phyloP scores from a whole-genome alignment of 1,140 invertebrate genomes.

The Saxidomus purpurata region DNA sequence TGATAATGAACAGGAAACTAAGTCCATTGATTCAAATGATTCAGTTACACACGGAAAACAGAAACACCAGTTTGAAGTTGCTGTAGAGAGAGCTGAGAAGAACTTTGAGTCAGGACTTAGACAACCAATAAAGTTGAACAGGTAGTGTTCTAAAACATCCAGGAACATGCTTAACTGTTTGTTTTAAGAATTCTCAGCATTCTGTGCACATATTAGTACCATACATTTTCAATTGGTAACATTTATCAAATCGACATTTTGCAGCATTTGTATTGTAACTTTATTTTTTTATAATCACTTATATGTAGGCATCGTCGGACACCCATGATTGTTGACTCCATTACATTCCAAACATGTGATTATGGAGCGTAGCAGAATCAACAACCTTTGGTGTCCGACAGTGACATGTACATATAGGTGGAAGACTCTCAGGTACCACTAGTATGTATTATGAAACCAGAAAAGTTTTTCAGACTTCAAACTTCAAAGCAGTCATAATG shows the following conservation, averaged over 20 bases:
- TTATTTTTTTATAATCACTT: too few species aligned
- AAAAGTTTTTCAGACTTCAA: too few species aligned
- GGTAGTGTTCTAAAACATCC: conserved; percentile 7
- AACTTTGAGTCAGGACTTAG: neutral
- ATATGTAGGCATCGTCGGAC: too few species aligned
- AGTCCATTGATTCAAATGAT: neutral
- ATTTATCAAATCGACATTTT: neutral
- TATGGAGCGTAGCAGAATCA: too few species aligned
- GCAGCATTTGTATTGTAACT: too few species aligned
- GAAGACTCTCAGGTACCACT: too few species aligned
- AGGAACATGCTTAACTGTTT: neutral
- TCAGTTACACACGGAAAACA: neutral
- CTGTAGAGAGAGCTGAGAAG: conserved; percentile 26
- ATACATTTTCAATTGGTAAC: neutral
- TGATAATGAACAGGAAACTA: neutral
- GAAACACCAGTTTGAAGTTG: conserved; percentile 53
- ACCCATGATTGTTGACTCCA: too few species aligned
- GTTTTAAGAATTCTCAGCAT: neutral
- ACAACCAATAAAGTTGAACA: conserved; percentile 33
- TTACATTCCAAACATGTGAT: too few species aligned
- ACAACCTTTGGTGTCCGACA: too few species aligned
- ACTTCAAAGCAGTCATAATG: too few species aligned
- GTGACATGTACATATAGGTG: too few species aligned
- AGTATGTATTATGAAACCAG: too few species aligned
- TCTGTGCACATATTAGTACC: neutral